phyloP scores from a whole-genome alignment of 2,797 vertebrate genomes.

The Gadopsis bispinosus region DNA sequence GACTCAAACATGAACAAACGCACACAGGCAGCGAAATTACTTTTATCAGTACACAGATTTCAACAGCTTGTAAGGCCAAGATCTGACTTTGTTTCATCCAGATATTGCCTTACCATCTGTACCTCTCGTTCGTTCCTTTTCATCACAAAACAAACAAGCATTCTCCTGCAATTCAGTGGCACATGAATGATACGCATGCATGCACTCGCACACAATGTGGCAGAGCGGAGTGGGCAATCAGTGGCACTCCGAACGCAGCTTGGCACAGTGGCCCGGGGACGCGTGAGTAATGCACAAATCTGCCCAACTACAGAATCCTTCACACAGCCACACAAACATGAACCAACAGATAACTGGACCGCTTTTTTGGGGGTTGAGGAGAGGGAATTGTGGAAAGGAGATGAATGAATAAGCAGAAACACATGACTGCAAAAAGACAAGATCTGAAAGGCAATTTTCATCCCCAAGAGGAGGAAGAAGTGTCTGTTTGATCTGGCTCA shows the following conservation, averaged over 20 bases:
- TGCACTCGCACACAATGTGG: slow-evolving; percentile 70
- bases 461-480: slow-evolving; percentile 10
- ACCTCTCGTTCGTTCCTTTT: slow-evolving; percentile 21
- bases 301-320: slow-evolving; percentile 74
- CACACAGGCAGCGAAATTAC: neutral
- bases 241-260: slow-evolving; percentile 61
- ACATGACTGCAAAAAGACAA: slow-evolving; percentile 6
- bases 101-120: slow-evolving; percentile 15
- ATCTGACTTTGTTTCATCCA: slow-evolving; percentile 14
- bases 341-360: slow-evolving; percentile 30
- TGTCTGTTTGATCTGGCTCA: neutral
- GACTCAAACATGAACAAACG: slow-evolving; percentile 5
- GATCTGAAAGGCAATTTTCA: slow-evolving; percentile 15
- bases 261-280: slow-evolving; percentile 67
- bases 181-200: slow-evolving; percentile 68
- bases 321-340: slow-evolving; percentile 47
- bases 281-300: slow-evolving; percentile 81
- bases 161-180: slow-evolving; percentile 47
- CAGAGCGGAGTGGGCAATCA: slow-evolving; percentile 64
- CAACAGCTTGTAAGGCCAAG: neutral
- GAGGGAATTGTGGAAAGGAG: slow-evolving; percentile 19
- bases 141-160: slow-evolving; percentile 42
- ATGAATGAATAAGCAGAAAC: slow-evolving; percentile 12
- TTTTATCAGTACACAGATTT: slow-evolving; percentile 1
- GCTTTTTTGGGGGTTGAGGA: too few relatives aligned